These are phyloP conservation scores for Ptyas mucosa DNA, from an alignment of 2,113 vertebrate genomes.

Conservation along the genomic window DNA sequence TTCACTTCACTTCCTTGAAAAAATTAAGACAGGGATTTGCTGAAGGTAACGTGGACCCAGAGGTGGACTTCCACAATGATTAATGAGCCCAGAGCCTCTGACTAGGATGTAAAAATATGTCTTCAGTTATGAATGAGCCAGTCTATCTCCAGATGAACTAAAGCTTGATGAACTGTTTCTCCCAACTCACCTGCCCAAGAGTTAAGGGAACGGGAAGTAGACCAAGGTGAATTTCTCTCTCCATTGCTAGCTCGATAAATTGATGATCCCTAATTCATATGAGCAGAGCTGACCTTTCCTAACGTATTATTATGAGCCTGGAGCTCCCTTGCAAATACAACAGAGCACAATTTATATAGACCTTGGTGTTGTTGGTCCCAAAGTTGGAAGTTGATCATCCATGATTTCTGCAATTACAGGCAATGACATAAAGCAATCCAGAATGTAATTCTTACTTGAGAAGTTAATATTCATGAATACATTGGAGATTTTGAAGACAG, in stretches of 20 bases:
- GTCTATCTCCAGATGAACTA: neutral
- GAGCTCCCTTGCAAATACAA: neutral
- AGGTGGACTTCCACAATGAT: neutral
- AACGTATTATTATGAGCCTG: neutral
- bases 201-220: neutral
- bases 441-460: neutral
- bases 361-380: neutral
- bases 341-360: neutral
- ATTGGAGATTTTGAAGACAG: neutral
- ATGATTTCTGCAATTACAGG: neutral
- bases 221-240: neutral
- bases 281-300: neutral
- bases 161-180: neutral
- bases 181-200: neutral
- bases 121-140: neutral
- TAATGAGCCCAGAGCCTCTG: neutral
- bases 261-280: neutral
- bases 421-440: neutral
- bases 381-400: neutral
- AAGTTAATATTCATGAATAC: neutral
- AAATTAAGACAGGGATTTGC: neutral
- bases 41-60: neutral
- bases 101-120: neutral
- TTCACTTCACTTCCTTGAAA: neutral
- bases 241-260: neutral